Conservation (phyloP, 2,888 invertebrate species). For the Hyppa rectilinea region DNA sequence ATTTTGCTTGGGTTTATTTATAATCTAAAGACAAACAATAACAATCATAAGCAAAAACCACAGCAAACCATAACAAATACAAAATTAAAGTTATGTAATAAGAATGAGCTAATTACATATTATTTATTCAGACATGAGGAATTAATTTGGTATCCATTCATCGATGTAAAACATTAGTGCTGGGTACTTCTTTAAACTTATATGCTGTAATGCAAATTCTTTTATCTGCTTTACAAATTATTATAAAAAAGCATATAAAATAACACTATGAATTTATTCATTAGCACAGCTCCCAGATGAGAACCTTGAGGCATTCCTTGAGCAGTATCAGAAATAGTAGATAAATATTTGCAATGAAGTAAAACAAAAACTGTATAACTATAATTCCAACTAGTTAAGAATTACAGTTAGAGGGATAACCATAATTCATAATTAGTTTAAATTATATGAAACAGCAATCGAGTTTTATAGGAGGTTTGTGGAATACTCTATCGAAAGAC, state of each 20-base stretch:
- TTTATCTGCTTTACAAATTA: background rate
- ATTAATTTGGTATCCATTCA: background rate
- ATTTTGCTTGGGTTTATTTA: constrained; percentile 1
- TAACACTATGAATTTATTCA: background rate
- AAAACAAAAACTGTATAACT: background rate
- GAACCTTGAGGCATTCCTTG: constrained; percentile 11
- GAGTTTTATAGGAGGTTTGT: background rate
- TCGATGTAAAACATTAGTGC: background rate
- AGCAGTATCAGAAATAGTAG: background rate
- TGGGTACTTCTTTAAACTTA: background rate
- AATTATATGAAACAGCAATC: too few species aligned
- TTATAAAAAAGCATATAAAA: background rate
- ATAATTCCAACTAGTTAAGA: background rate
- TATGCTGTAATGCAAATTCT: background rate
- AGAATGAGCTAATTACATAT: too few species aligned
- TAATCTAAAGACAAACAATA: constrained; percentile 1
- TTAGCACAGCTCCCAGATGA: background rate
- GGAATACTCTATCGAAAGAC: constrained; percentile 3
- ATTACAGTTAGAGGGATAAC: too few species aligned
- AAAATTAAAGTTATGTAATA: background rate
- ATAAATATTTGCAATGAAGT: background rate
- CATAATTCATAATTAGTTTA: too few species aligned
- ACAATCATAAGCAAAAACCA: too few species aligned
- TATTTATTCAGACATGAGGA: too few species aligned
- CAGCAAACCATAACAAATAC: background rate